Evolutionary conservation across 92 coral and sea anemone species (phyloP).

Genomic region (Parazoanthus swiftii): DNA sequence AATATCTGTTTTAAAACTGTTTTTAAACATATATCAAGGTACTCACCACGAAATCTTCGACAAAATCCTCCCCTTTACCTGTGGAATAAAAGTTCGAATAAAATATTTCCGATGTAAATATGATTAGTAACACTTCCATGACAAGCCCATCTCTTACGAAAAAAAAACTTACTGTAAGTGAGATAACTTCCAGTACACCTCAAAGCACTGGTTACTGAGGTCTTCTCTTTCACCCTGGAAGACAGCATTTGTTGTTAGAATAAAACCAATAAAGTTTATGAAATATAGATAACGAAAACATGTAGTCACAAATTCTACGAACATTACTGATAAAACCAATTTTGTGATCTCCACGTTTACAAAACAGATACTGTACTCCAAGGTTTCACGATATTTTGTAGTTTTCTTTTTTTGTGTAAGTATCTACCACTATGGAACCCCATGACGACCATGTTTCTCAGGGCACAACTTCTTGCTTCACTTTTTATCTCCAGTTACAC

Average conservation of each 20-base stretch:
- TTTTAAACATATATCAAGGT: neutral
- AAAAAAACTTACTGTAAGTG: neutral
- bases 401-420: no score
- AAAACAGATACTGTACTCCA: no score
- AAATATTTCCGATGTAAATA: neutral
- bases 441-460: no score
- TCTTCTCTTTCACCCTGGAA: constrained; percentile 4
- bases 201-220: neutral
- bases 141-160: no score
- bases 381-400: neutral
- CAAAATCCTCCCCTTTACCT: constrained; percentile 11
- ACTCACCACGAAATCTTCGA: neutral
- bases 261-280: neutral
- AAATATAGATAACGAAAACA: neutral
- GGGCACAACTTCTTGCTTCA: no score
- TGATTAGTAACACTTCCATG: no score
- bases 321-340: neutral
- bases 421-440: no score
- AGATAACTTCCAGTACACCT: neutral
- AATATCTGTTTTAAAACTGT: neutral
- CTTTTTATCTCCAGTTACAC: no score
- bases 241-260: neutral
- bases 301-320: no score
- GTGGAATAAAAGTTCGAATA: neutral
- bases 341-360: neutral